Evolutionary conservation across 2,113 vertebrate genomes (phyloP), one percentile per base, ranked within the genome.

Genomic region (Phasianus colchicus): DNA sequence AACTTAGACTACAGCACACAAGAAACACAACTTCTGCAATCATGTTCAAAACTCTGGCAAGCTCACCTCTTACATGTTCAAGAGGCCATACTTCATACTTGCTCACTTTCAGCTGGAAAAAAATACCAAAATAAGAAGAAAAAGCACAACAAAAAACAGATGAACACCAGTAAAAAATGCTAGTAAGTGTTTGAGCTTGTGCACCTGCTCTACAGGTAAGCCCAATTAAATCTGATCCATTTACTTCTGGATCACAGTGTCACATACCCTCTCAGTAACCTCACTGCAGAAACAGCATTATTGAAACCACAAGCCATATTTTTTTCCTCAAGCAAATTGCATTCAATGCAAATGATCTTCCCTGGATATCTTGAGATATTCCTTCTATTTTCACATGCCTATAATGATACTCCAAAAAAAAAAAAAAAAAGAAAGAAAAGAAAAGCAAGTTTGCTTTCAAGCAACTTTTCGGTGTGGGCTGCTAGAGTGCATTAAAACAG

Each of bases 171-270:
- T 73, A 58, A 76, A 40, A 76, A 83, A 83, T 0, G 0, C 24
- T 65, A 27, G 43, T 17, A 10, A 43, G 34, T 69, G n/a, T 75
- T 69, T 69, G 38, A 94, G 45, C 64, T 85, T 85, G 18, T 83
- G 74, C 82, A 89, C 87, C 66, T 92, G 10, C 89, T 89, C 63
- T 85, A 40, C 34, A 52, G 87, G 82, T 92, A 95, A 89, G 69
- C 36, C 70, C 40, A 94, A 85, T 89, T 89, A 87, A 73, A 91
- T 2, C 22, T 76, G 67, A 88, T 57, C 48, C 71, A 57, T 83
- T 89, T 73, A 40, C 64, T 73, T 83, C 72, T 83, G 36, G 24
- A 89, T 63, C 74, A 65, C 24, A 63, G 24, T 66, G 73, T 18
- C 4, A 1, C 21, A 73, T 45, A 89, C 6, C 36, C 58, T 27